Base-by-base conservation (phyloP, 2,113 vertebrate species). In the Apodemus speciosus region DNA sequence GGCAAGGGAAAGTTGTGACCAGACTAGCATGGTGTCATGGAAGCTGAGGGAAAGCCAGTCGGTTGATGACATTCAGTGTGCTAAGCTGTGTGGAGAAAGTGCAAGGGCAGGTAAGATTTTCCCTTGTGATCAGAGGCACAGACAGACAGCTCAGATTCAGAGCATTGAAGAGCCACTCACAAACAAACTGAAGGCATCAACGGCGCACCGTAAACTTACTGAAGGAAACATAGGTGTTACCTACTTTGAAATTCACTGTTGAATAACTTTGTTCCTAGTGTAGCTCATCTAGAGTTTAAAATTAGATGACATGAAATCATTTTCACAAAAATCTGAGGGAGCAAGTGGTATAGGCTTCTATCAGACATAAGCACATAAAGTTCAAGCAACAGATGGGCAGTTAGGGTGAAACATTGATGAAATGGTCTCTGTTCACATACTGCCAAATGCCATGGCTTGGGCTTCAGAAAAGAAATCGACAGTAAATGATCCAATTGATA, bases 361-460 rank as follows among this genome's bases (percentile, higher is more conserved):
- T 81, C 93, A 95, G 38, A 95, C 97, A 96, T 96, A 96, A 94
- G 40, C 83, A 86, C 72, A 96, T 91, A 84, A 79, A 77, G 64
- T 30, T 73, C 81, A 94, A 96, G 69, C 93, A 97, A 91, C 91
- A 98, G 96, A 97, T 84, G 96, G 93, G 58, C 49, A 96, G 56
- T 58, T 88, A 88, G 69, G 87, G 60, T 5, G 73, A 84, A 97
- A 96, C 2, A 91, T 72, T 96, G 97, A 71, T 88, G 97, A 95
- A 95, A 92, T 0, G 5, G 46, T 79, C 51, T 97, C 72, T 81
- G 14, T 92, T 95, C 68, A 94, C 92, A 96, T 40, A 76, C 10
- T 35, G 4, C 92, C 96, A 95, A 96, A 72, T 96, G 49, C 0
- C 46, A 40, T 71, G 84, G 81, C 40, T 93, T 69, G 72, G 51